Conservation (phyloP, 2,113 vertebrate species). For the Rallus limicola region DNA sequence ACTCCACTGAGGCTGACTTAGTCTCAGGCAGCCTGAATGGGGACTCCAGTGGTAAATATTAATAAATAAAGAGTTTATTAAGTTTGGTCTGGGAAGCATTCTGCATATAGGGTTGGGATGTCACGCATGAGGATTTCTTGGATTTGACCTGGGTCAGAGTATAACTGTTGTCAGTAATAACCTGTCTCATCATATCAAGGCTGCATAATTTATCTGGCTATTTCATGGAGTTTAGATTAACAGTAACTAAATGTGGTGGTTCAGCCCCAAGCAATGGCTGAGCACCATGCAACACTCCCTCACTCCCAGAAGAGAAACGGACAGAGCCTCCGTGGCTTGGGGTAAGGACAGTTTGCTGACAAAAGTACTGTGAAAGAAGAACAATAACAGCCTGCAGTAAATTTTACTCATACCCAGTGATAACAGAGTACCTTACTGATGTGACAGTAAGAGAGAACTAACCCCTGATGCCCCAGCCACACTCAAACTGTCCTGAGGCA, state of each 20-base stretch:
- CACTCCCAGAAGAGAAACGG: too few species aligned
- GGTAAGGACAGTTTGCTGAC: too few species aligned
- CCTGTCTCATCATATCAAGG: fast-evolving
- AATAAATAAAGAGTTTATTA: fast-evolving
- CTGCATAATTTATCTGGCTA: background rate
- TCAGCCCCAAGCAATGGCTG: too few species aligned
- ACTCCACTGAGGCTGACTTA: conserved; percentile 92
- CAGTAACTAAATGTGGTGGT: background rate
- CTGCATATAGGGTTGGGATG: fast-evolving
- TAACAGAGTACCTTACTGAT: too few species aligned
- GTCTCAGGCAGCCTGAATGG: conserved; percentile 90
- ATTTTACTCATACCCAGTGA: too few species aligned
- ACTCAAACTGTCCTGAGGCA: too few species aligned
- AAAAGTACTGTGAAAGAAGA: too few species aligned
- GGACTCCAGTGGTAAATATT: conserved; percentile 86
- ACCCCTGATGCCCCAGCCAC: too few species aligned
- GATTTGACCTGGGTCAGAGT: background rate
- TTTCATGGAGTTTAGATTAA: background rate
- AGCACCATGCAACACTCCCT: too few species aligned
- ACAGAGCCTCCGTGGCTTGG: too few species aligned
- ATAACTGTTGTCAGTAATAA: background rate
- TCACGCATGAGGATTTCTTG: fast-evolving
- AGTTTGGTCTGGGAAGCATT: background rate
- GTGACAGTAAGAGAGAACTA: too few species aligned
- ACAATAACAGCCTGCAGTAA: too few species aligned